Percentiles rank a stretch among this genome's conserved stretches.
phyloP scores from a whole-genome alignment of 2,113 vertebrate species.

The Microtus ochrogaster region DNA sequence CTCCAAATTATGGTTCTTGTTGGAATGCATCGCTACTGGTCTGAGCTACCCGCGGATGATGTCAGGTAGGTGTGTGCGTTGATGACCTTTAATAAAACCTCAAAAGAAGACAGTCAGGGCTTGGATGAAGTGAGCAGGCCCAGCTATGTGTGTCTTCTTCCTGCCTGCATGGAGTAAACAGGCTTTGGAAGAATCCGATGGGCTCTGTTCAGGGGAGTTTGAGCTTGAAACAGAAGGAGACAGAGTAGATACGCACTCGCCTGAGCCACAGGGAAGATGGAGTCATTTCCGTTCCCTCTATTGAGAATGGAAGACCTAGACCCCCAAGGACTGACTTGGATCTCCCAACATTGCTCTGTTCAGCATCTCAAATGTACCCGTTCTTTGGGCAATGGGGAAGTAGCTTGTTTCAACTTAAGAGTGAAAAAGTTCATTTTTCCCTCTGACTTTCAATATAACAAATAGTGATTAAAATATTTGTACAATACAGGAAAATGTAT shows the following conservation, averaged over 20 bases:
- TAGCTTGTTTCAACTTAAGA: slow-evolving; percentile 23
- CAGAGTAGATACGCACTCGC: not conserved
- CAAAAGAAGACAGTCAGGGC: not conserved
- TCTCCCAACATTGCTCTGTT: not conserved
- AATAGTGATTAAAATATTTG: not conserved
- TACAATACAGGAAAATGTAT: slow-evolving; percentile 10
- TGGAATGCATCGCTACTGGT: not conserved
- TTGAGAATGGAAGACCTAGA: not conserved
- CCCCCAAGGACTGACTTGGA: not conserved
- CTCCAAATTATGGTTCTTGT: not conserved
- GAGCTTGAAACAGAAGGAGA: not conserved
- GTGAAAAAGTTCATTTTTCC: not conserved
- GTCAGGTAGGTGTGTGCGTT: not conserved
- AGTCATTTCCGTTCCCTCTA: not conserved
- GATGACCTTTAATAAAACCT: not conserved
- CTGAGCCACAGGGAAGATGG: not conserved
- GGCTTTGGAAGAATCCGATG: not conserved
- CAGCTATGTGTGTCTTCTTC: not conserved
- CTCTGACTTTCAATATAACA: not conserved
- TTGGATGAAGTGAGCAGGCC: not conserved
- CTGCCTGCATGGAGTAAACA: not conserved
- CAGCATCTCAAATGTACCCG: not conserved
- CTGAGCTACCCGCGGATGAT: not conserved
- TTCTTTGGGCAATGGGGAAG: not conserved
- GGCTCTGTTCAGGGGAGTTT: not conserved